Base-by-base conservation (phyloP, 2,888 invertebrate species). In the Hyposoter dolosus region DNA sequence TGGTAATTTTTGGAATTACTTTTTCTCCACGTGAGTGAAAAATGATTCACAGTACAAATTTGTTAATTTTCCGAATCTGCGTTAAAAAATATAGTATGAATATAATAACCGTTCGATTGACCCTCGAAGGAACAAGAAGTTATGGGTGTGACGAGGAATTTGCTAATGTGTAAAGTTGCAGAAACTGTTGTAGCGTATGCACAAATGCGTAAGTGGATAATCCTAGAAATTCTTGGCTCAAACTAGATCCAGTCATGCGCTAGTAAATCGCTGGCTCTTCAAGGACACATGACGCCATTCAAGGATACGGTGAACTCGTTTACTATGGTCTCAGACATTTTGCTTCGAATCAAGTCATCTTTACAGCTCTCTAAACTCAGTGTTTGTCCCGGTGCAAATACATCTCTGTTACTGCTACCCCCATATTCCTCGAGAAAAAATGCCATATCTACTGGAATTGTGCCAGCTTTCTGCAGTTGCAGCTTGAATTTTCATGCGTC, bases 381-480 rank as follows among this genome's bases (percentile, higher is more conserved):
- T 77, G 68, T 71, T 65, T 71, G 65, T 79, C 68, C 23, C 32
- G 60, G 56, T 69, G 17, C 50, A 81, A 35, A 60, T 60, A 69
- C 66, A 63, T 78, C 45, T 63, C 56, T 28, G 56, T 84, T 35
- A 79, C 72, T 23, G 60, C 79, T 71, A 45, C 63, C 28, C 68
- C 74, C 43, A 66, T 78, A 53, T 53, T 75, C 50, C 60, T 23
- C 10, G n/a, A 72, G n/a, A 72, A 66, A 79, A 74, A 66, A 75
- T 78, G 75, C 80, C 56, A 66, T 74, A 83, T 82, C 83, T 80
- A 77, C 66, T 85, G 85, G 85, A 83, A 76, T 66, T 40, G 80
- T 53, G 82, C 85, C 83, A 85, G 79, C 68, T 40, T 69, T 66
- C 63, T 68, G 75, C 76, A 60, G 71, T 28, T 79, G 53, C 65